Base-by-base conservation (phyloP, 2,797 vertebrate genomes). In the Microctenopoma lineatum region DNA sequence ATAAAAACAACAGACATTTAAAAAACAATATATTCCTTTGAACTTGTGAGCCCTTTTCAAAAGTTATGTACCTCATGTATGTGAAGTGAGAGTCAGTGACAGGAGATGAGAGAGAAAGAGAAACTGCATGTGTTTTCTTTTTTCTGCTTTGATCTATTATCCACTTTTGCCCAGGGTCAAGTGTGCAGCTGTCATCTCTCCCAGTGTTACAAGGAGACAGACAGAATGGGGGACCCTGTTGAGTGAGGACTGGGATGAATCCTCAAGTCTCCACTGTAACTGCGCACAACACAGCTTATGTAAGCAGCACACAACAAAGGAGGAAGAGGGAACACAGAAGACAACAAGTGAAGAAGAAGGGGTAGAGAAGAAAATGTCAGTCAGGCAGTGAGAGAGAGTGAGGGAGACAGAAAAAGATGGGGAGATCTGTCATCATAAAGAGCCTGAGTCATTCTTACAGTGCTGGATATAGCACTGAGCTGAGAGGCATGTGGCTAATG, bases 381-480 rank as follows among this genome's bases (percentile, higher is more conserved):
- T 66, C 53, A 74, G 66, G 53, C 61, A 50, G 75, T 34, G 70
- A 77, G 75, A 68, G 78, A 74, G 70, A 80, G 48, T 73, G 63
- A 81, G 60, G 59, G 75, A 75, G 77, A 78, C 45, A 32, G 58
- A 77, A 78, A 70, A 77, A 66, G 77, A 81, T 4, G 48, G 62
- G 65, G 59, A 75, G 75, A 79, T 73, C 83, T 86, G 84, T 86
- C 88, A 85, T 84, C 79, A 84, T 85, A 80, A 80, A 81, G 75
- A 80, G 66, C 79, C 83, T 91, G 90, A 91, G 85, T 91, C 89
- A 91, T 84, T 86, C 72, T 75, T 71, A 80, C 78, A 80, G 85
- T 77, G 86, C 83, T 91, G 81, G 78, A 86, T 90, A 84, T 87
- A 89, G 88, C 79, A 77, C 65, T 63, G 66, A 77, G 86, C 83